Conservation (phyloP, 2,113 vertebrate species). For the Rhombomys opimus region DNA sequence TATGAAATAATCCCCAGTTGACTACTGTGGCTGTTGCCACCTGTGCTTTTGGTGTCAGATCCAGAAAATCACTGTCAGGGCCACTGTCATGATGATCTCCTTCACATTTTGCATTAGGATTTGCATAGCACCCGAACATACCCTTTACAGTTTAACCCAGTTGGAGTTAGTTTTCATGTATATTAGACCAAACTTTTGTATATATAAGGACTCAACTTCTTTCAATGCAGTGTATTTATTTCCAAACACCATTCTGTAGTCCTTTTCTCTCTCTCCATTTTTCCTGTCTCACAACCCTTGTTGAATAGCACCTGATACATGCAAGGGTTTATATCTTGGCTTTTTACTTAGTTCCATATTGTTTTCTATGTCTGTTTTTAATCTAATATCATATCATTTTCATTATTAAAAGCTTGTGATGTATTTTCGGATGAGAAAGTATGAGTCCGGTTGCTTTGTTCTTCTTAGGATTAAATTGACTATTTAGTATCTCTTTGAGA, state of each 20-base stretch:
- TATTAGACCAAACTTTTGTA: background rate
- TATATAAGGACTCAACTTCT: background rate
- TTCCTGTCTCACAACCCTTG: background rate
- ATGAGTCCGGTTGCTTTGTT: background rate
- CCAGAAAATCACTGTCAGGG: background rate
- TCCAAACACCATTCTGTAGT: background rate
- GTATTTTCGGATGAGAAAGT: background rate
- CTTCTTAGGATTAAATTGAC: background rate
- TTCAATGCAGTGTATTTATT: background rate
- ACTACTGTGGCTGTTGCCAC: background rate
- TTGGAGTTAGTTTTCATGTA: background rate
- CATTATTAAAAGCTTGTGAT: background rate
- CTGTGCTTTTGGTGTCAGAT: background rate
- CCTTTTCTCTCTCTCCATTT: background rate
- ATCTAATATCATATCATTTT: background rate
- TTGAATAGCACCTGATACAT: background rate
- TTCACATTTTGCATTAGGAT: background rate
- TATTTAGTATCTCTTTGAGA: background rate
- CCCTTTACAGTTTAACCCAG: background rate
- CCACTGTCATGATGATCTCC: background rate
- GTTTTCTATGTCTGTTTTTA: background rate
- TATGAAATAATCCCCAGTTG: background rate
- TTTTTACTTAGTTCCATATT: background rate
- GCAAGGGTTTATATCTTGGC: background rate
- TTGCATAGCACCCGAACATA: background rate